Evolutionary conservation across 2,888 invertebrate species (phyloP).

Genomic region (Cryptophagus acutangulus): DNA sequence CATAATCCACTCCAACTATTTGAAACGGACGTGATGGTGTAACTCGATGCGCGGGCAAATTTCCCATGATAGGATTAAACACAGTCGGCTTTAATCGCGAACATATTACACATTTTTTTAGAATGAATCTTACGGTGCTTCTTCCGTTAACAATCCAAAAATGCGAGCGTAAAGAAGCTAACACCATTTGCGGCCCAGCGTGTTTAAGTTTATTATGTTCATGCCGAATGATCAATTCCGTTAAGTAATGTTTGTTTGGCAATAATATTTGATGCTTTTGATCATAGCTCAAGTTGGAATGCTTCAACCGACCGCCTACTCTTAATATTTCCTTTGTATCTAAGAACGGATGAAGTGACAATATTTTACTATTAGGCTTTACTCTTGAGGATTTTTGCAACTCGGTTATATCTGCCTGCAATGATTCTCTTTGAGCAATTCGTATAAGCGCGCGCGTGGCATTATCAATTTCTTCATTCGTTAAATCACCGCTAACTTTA

Average conservation of each 20-base stretch:
- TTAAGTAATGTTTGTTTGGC: too few relatives aligned
- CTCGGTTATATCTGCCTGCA: conserved; percentile 5
- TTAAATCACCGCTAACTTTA: conserved; percentile 6
- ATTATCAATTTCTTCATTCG: conserved; percentile 7
- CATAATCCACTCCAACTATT: conserved; percentile 23
- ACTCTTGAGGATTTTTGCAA: neutral
- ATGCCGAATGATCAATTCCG: too few relatives aligned
- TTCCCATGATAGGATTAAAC: conserved; percentile 16
- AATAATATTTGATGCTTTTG: conserved; percentile 20
- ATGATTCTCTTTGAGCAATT: too few relatives aligned
- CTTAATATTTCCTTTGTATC: conserved; percentile 12
- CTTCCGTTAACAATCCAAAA: conserved; percentile 20
- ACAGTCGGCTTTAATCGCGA: conserved; percentile 15
- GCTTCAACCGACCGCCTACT: too few relatives aligned
- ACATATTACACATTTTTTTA: conserved; percentile 18
- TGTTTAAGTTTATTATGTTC: conserved; percentile 15
- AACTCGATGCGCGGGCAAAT: conserved; percentile 17
- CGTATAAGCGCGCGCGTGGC: too few relatives aligned
- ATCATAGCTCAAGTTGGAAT: too few relatives aligned
- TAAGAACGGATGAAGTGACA: conserved; percentile 18
- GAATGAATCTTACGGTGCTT: conserved; percentile 14
- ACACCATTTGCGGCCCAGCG: conserved; percentile 19
- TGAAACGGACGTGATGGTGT: conserved; percentile 15
- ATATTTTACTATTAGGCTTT: conserved; percentile 7
- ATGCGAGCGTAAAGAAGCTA: conserved; percentile 17